Base-by-base conservation (phyloP, 1,140 invertebrate species). In the Stegodyphus dumicola region DNA sequence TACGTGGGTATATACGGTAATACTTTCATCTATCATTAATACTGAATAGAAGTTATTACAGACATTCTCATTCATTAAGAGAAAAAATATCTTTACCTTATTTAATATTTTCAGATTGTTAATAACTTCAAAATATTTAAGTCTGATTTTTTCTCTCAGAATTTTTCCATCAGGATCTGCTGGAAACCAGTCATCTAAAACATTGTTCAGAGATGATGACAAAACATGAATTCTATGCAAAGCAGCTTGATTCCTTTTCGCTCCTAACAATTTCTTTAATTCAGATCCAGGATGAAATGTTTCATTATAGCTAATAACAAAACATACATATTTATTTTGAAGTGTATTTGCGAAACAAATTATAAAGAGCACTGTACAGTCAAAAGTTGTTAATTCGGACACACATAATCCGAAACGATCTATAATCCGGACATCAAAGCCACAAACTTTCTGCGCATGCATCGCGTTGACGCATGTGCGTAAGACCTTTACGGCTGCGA, bases 161-260 rank as follows among this genome's bases (percentile, higher is more conserved):
- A 17, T 77, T 56, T 66, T 48, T 11, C 69, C 49, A 9, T 85
- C 65, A 4, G 6, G 48, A 64, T n/a, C 73, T 69, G 3, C 15
- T 7, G 15, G 15, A 17, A 17, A 11, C 6, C 5, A 52, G 33
- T 70, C 60, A 13, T 6, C 9, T 6, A 17, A 54, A 49, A 6
- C 15, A 66, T 74, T 69, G 51, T 86, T 78, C 6, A 86, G 69
- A 11, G 76, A 78, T 48, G 77, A 33, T n/a, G 69, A 53, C 17
- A 73, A 51, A 17, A 79, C 67, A 54, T 86, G 84, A 33, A 86
- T 73, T 49, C 66, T 48, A 66, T 86, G 84, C 15, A 86, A 75
- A 48, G 66, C 33, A 48, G 76, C 76, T 74, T 86, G 84, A 70
- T 78, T 74, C 11, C 79, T 65, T 6, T 79, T 86, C 52, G 78